Conservation (phyloP, 2,888 invertebrate species). For the Acanthosepion lycidas region DNA sequence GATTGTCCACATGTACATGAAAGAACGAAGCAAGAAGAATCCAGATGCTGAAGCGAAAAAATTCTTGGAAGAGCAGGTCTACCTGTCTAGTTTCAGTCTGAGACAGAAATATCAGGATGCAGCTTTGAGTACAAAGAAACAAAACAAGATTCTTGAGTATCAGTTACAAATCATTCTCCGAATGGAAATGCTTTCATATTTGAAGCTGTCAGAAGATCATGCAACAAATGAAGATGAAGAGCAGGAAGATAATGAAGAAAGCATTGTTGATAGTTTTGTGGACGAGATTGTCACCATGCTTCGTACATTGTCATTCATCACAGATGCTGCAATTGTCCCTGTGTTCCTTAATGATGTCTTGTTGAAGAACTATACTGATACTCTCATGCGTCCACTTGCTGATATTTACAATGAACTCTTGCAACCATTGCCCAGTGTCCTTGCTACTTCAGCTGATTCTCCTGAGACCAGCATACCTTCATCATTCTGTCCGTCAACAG, state of each 20-base stretch:
- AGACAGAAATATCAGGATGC: conserved; percentile 59
- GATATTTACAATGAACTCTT: conserved; percentile 68
- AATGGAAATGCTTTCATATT: conserved; percentile 61
- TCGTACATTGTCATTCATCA: conserved; percentile 62
- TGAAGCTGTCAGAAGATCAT: conserved; percentile 44
- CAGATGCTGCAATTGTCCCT: conserved; percentile 59
- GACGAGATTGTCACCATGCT: conserved; percentile 63
- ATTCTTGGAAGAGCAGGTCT: conserved; percentile 50
- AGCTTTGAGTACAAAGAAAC: conserved; percentile 49
- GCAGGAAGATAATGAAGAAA: conserved; percentile 55
- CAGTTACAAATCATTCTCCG: conserved; percentile 63
- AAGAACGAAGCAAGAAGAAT: conserved; percentile 53
- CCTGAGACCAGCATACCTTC: conserved; percentile 55
- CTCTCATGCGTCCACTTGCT: conserved; percentile 61
- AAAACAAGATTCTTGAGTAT: conserved; percentile 61
- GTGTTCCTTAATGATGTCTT: conserved; percentile 61
- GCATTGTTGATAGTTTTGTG: conserved; percentile 1
- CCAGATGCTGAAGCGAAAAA: conserved; percentile 52
- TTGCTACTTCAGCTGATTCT: conserved; percentile 59
- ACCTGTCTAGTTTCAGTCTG: conserved; percentile 52
- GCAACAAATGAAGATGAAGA: conserved; percentile 57
- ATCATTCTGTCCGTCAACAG: conserved; percentile 38
- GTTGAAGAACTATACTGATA: conserved; percentile 62
- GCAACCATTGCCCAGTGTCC: conserved; percentile 64
- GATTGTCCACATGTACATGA: conserved; percentile 62